A percentile compares a stretch with the other conserved stretches of the same genome.
phyloP scores from a whole-genome alignment of 1,140 invertebrate genomes.

The Drosophila seguyi region DNA sequence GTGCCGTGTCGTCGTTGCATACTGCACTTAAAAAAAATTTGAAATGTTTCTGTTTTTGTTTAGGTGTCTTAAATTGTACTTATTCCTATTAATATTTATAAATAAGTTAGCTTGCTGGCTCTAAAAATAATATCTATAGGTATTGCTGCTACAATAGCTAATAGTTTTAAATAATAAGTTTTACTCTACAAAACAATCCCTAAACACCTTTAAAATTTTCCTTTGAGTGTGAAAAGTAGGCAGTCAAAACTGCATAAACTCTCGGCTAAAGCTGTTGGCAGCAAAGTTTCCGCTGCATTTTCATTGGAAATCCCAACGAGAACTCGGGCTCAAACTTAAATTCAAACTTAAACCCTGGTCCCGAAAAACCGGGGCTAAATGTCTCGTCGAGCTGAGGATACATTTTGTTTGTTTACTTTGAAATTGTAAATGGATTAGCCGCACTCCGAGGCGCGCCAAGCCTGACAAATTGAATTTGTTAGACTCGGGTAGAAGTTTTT shows the following conservation, averaged over 20 bases:
- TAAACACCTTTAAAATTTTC: not conserved
- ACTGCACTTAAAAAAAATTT: not conserved
- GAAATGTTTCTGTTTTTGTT: not conserved
- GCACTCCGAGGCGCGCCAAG: constrained; percentile 61
- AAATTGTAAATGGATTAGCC: constrained; percentile 83
- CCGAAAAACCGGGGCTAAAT: constrained; percentile 31
- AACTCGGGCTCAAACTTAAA: constrained; percentile 8
- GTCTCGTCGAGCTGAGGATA: constrained; percentile 57
- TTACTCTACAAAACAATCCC: not conserved
- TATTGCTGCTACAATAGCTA: not conserved
- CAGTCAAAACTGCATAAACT: constrained; percentile 41
- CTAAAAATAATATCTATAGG: too few species aligned
- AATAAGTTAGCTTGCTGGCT: not conserved
- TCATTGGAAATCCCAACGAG: constrained; percentile 56
- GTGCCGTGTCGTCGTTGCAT: constrained; percentile 23
- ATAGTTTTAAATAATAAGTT: not conserved
- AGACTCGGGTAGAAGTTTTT: constrained; percentile 75
- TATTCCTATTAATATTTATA: not conserved
- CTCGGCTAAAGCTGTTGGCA: constrained; percentile 20
- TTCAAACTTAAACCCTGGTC: constrained; percentile 5
- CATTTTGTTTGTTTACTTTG: constrained; percentile 81
- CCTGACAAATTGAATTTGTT: constrained; percentile 83
- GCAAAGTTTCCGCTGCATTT: constrained; percentile 61
- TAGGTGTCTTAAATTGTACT: not conserved
- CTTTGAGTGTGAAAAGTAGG: constrained; percentile 24